Conservation (phyloP, 2,888 invertebrate species). For the Pammene aurita region DNA sequence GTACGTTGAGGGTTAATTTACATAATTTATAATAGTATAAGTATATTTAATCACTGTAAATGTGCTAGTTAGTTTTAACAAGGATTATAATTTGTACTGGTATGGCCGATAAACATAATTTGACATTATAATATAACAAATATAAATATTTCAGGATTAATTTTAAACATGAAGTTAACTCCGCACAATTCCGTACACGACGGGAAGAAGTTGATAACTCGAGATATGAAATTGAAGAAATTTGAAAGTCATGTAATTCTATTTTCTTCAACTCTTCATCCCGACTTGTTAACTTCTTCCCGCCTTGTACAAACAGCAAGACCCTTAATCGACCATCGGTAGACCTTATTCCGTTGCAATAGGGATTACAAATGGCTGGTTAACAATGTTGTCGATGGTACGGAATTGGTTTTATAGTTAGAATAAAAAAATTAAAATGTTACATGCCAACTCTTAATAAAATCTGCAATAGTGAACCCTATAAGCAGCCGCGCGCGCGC, state of each 20-base stretch:
- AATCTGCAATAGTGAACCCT: slow-evolving; percentile 64
- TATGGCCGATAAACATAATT: slow-evolving; percentile 73
- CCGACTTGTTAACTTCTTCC: no score
- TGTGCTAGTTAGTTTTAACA: slow-evolving; percentile 74
- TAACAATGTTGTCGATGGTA: no score
- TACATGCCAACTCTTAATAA: slow-evolving; percentile 70
- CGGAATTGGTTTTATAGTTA: slow-evolving; percentile 58
- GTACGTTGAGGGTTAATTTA: slow-evolving; percentile 75
- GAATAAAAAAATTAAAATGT: slow-evolving; percentile 59
- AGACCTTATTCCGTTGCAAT: no score
- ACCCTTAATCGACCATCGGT: no score
- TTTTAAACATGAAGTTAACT: slow-evolving; percentile 58
- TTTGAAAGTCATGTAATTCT: no score
- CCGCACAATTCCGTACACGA: no score
- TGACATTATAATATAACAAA: slow-evolving; percentile 65
- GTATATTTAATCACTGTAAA: slow-evolving; percentile 75
- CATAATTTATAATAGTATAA: slow-evolving; percentile 73
- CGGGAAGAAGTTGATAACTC: no score
- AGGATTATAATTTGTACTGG: slow-evolving; percentile 75
- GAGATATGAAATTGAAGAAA: no score
- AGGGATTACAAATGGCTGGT: no score
- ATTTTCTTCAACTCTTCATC: no score
- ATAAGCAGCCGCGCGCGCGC: slow-evolving; percentile 44
- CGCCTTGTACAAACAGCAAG: no score
- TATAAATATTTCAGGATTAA: slow-evolving; percentile 67